Evolutionary conservation across 2,797 vertebrate genomes (phyloP).

Genomic region (Dromococcyx pavoninus): DNA sequence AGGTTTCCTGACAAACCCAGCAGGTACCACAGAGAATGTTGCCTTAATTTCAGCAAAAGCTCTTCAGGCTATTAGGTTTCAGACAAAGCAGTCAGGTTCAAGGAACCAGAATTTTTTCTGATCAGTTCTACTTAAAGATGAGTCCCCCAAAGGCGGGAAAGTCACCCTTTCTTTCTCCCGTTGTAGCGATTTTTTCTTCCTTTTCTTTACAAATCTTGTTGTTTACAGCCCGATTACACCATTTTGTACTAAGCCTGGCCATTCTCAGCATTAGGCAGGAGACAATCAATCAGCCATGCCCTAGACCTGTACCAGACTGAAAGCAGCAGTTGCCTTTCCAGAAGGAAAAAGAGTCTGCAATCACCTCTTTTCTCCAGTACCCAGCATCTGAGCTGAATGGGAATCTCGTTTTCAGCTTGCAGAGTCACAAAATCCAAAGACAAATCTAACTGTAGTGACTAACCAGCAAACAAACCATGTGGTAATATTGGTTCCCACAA

Average conservation of each 20-base stretch:
- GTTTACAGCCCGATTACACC: conserved; percentile 40
- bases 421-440: neutral
- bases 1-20: neutral
- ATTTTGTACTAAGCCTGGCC: neutral
- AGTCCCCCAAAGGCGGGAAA: neutral
- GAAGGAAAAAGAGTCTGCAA: neutral
- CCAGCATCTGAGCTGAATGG: neutral
- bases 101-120: neutral
- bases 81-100: neutral
- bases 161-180: neutral
- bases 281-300: neutral
- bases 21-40: neutral
- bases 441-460: neutral
- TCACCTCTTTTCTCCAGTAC: neutral
- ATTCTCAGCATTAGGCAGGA: neutral
- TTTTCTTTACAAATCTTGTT: conserved; percentile 22
- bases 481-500: neutral
- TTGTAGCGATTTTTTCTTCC: neutral
- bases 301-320: neutral
- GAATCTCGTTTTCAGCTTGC: neutral
- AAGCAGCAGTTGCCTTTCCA: neutral
- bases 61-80: neutral
- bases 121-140: conserved; percentile 35
- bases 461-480: neutral
- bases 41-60: neutral